Evolutionary conservation across 2,797 vertebrate species (phyloP), one percentile per base, ranked within the genome.

Genomic region (Microcaecilia unicolor): DNA sequence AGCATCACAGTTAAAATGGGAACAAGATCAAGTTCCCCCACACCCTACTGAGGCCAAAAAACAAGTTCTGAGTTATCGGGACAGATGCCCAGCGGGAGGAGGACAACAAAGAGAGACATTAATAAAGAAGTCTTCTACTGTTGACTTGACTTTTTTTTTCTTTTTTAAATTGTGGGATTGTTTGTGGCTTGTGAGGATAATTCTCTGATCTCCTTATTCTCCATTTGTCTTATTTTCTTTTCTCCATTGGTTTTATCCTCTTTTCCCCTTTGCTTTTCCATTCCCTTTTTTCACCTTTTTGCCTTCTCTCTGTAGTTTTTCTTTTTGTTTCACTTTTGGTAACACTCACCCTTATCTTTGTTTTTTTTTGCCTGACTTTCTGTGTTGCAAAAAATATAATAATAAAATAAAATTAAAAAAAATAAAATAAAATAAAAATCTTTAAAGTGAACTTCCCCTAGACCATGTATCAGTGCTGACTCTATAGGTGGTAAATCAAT

Each of bases 401-500:
- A 58, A 64, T 71, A 51, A 22, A 34, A 58, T 43, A 61, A 54
- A 51, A 25, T 33, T 31, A 43, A 35, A 19, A 54, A 42, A 51
- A 63, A 52, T 19, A n/a, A 27, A 38, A n/a, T 51, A 57, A 41
- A 48, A 33, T 15, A 21, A 47, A 68, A 58, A 60, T 44, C 29
- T 67, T 58, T 55, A 80, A 79, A 58, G 37, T 32, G 67, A 76
- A 56, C 56, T 48, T 49, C 74, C 72, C 54, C 61, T 85, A 74
- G 52, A 87, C 82, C 83, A 85, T 90, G 84, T 93, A 72, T 40
- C 84, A 88, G 85, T 90, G 83, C 85, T 81, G 87, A 86, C 72
- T 81, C 86, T 87, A 79, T 87, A 73, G 87, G 86, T 88, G 89
- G 87, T 85, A 85, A 85, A 82, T 89, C 83, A 79, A 81, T 90